Conservation (phyloP, 2,113 vertebrate genomes). For the Condylura cristata region DNA sequence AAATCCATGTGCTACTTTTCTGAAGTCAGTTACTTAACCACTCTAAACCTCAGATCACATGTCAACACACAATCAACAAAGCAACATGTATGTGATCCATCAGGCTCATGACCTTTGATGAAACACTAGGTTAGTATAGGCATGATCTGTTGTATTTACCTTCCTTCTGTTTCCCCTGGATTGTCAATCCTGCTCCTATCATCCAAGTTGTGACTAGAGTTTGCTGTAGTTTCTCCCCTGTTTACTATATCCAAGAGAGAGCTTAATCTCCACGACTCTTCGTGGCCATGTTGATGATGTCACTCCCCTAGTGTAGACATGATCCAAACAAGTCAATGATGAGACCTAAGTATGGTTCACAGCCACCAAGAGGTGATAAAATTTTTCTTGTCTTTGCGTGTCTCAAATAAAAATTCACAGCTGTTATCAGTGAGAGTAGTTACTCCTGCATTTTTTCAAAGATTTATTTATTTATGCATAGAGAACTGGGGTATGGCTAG, state of each 20-base stretch:
- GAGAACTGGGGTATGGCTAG: too few relatives aligned
- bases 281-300: too few relatives aligned
- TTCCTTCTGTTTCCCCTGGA: too few relatives aligned
- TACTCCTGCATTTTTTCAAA: not conserved
- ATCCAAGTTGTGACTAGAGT: too few relatives aligned
- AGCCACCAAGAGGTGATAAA: not conserved
- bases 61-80: not conserved
- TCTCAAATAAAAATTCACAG: conserved; percentile 1
- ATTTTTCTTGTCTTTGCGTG: not conserved
- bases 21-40: not conserved
- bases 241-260: too few relatives aligned
- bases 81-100: not conserved
- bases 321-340: not conserved
- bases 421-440: not conserved
- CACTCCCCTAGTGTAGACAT: not conserved
- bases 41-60: not conserved
- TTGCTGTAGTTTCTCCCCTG: too few relatives aligned
- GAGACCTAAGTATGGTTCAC: not conserved
- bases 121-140: not conserved
- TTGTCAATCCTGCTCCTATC: too few relatives aligned
- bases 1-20: not conserved
- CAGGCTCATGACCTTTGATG: not conserved
- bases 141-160: too few relatives aligned
- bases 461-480: too few relatives aligned
- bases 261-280: too few relatives aligned